phyloP scores from a whole-genome alignment of 2,888 invertebrate species.

The Dione vanillae region DNA sequence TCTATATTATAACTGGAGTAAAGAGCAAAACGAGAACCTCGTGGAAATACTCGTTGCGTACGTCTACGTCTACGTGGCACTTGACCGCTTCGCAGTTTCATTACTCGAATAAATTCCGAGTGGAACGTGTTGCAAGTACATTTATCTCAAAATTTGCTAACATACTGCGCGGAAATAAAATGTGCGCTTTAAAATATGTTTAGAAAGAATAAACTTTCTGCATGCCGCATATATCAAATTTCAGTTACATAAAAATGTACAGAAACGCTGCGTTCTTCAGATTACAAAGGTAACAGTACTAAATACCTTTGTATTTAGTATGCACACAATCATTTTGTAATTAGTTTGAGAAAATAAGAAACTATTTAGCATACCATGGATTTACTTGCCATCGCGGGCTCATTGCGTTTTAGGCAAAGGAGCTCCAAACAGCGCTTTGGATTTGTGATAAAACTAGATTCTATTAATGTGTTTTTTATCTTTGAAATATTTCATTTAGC shows the following conservation, averaged over 20 bases:
- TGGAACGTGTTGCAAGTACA: slow-evolving; percentile 33
- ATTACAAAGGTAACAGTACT: neutral
- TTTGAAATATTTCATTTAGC: no score
- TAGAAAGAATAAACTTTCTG: slow-evolving; percentile 25
- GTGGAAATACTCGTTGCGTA: slow-evolving; percentile 35
- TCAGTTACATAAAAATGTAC: slow-evolving; percentile 16
- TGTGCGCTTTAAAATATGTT: slow-evolving; percentile 30
- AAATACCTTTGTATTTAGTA: slow-evolving; percentile 4
- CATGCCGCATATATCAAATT: slow-evolving; percentile 16
- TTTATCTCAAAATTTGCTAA: slow-evolving; percentile 38
- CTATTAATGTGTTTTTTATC: no score
- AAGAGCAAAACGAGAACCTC: slow-evolving; percentile 29
- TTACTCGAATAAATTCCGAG: slow-evolving; percentile 42
- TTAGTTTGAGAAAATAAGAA: no score
- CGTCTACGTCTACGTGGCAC: slow-evolving; percentile 35
- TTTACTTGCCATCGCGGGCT: no score
- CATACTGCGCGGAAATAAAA: slow-evolving; percentile 34
- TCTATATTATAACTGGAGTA: neutral
- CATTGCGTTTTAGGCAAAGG: no score
- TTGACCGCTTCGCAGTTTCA: slow-evolving; percentile 42
- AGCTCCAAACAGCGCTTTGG: no score
- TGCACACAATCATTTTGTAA: neutral
- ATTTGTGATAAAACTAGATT: no score
- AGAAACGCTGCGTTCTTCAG: neutral
- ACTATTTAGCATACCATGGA: no score